These are phyloP conservation scores for Dallia pectoralis DNA, from an alignment of 2,797 vertebrate genomes.

Conservation along the genomic window DNA sequence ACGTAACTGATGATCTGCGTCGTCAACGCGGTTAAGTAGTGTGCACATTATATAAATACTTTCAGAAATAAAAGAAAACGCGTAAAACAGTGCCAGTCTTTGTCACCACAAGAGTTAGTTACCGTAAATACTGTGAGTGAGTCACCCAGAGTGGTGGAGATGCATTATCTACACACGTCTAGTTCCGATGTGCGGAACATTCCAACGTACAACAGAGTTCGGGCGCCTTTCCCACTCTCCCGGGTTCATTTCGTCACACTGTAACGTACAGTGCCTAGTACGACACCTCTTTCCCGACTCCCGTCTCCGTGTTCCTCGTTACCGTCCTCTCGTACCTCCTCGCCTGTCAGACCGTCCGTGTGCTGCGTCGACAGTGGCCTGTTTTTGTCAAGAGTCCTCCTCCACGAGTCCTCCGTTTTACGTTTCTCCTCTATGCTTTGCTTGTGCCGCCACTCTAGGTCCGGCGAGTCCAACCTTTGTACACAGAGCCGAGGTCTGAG, in stretches of 20 bases:
- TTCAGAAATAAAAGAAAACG: not conserved
- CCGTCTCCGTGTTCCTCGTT: not conserved
- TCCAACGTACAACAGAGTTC: not conserved
- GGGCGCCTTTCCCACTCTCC: not conserved
- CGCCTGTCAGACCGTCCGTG: not conserved
- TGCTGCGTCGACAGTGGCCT: not conserved
- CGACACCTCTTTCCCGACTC: not conserved
- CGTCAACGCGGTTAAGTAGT: not conserved
- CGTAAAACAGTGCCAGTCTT: not conserved
- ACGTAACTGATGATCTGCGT: not conserved
- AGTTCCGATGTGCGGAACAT: not conserved
- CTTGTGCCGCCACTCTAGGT: not conserved
- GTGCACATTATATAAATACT: conserved; percentile 8
- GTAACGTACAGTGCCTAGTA: not conserved
- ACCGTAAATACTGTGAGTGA: conserved; percentile 1
- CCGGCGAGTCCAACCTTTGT: not conserved
- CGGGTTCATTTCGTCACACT: not conserved
- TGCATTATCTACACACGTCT: conserved; percentile 4
- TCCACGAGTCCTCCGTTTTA: not conserved
- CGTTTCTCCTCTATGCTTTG: not conserved
- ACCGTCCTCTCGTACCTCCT: not conserved
- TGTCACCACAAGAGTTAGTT: conserved; percentile 3
- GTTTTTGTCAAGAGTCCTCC: not conserved
- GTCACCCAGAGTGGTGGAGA: not conserved
- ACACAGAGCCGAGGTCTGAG: not conserved